Percentiles rank a stretch among this genome's conserved stretches.
Conservation (phyloP, 1,140 invertebrate species). For the Geopemphigus sp. region DNA sequence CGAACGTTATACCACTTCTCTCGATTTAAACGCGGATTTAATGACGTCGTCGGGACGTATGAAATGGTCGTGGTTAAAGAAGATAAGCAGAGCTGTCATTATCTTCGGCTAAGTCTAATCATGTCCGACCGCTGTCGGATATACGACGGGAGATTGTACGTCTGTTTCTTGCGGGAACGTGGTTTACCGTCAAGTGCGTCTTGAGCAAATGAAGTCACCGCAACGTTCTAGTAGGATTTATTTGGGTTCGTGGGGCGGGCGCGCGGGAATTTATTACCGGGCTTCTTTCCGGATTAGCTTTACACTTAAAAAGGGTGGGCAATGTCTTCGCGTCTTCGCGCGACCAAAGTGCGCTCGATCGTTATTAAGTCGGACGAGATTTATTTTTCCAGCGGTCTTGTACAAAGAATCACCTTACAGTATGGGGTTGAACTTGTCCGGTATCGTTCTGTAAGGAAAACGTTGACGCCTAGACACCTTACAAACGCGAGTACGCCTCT, state of each 20-base stretch:
- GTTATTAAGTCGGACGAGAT: constrained; percentile 24
- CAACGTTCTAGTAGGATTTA: constrained; percentile 6
- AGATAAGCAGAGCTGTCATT: constrained; percentile 13
- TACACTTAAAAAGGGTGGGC: constrained; percentile 30
- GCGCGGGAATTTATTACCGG: constrained; percentile 24
- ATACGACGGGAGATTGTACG: neutral
- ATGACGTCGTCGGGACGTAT: neutral
- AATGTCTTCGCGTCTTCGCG: neutral
- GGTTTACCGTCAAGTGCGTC: constrained; percentile 5
- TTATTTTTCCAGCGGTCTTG: constrained; percentile 31
- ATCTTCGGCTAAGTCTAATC: neutral
- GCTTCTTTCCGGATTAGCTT: constrained; percentile 24
- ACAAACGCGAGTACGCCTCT: neutral
- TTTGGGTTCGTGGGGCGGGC: neutral
- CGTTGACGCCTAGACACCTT: neutral
- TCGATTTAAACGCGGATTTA: neutral
- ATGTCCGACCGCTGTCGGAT: constrained; percentile 9
- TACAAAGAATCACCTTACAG: constrained; percentile 8
- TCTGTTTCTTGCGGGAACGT: neutral
- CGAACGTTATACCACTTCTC: too few relatives aligned
- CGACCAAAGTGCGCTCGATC: constrained; percentile 12
- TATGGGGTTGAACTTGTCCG: constrained; percentile 13
- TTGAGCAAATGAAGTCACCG: constrained; percentile 26
- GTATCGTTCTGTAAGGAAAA: neutral
- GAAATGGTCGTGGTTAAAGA: neutral